phyloP scores from a whole-genome alignment of 2,797 vertebrate genomes.

The Dermochelys coriacea region DNA sequence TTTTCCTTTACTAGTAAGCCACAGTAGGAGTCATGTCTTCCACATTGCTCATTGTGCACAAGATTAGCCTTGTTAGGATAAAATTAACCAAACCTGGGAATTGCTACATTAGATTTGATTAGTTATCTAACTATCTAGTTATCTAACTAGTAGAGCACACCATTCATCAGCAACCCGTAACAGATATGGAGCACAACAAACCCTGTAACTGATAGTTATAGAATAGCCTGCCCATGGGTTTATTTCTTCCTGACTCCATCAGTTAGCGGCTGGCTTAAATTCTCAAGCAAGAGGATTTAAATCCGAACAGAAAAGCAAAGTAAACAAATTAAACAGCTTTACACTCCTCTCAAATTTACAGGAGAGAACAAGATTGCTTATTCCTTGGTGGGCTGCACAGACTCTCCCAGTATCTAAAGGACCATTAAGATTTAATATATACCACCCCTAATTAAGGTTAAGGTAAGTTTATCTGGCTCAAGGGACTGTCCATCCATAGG shows the following conservation, averaged over 20 bases:
- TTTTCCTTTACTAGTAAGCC: not conserved
- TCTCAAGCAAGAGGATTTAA: not conserved
- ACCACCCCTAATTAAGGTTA: not conserved
- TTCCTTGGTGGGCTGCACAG: not conserved
- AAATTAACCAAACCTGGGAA: not conserved
- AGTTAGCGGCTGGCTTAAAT: not conserved
- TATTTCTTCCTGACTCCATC: not conserved
- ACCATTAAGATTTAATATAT: rapidly evolving
- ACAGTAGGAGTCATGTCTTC: not conserved
- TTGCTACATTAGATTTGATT: not conserved
- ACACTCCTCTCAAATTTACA: rapidly evolving
- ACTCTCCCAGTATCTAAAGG: not conserved
- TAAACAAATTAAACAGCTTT: not conserved
- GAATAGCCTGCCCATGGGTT: not conserved
- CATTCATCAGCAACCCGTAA: not conserved
- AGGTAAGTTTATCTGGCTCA: not conserved
- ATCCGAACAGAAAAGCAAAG: not conserved
- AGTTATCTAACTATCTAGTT: not conserved
- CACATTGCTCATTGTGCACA: not conserved
- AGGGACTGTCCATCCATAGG: not conserved
- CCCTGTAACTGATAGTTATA: not conserved
- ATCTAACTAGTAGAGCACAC: too few species aligned
- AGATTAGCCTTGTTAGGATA: not conserved
- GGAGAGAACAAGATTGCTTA: not conserved
- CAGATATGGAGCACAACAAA: not conserved